Evolutionary conservation across 2,888 invertebrate species (phyloP).

Genomic region (Abrostola triplasia): DNA sequence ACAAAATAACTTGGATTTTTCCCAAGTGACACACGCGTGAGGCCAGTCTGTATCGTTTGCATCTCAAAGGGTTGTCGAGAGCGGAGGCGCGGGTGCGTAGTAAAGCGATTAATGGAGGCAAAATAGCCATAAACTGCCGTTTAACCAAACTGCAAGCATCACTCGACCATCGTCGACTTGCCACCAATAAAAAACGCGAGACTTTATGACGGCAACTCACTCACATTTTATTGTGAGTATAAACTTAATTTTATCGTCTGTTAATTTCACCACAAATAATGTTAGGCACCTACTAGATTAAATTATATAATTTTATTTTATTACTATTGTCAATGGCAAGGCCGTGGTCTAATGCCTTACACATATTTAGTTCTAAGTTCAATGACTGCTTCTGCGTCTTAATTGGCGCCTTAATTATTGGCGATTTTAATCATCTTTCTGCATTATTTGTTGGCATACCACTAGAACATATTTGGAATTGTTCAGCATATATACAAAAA

Average conservation of each 20-base stretch:
- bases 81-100: slow-evolving; percentile 83
- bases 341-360: slow-evolving; percentile 67
- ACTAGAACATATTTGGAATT: no score
- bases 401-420: no score
- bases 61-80: slow-evolving; percentile 76
- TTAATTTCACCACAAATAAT: slow-evolving; percentile 89
- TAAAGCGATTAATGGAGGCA: slow-evolving; percentile 88
- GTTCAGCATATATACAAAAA: no score
- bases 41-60: slow-evolving; percentile 28
- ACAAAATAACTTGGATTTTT: no score
- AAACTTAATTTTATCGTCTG: slow-evolving; percentile 89
- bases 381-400: slow-evolving; percentile 51
- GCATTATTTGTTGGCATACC: no score
- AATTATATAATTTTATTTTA: slow-evolving; percentile 83
- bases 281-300: slow-evolving; percentile 81
- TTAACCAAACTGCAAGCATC: slow-evolving; percentile 88
- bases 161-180: slow-evolving; percentile 83
- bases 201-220: slow-evolving; percentile 89
- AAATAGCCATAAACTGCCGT: slow-evolving; percentile 88
- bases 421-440: no score
- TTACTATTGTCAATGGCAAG: slow-evolving; percentile 79
- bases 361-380: slow-evolving; percentile 60
- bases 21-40: slow-evolving; percentile 30
- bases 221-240: slow-evolving; percentile 89
- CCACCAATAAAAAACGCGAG: slow-evolving; percentile 88